Conservation (phyloP, 1,140 invertebrate species). For the Nixonia krombeini region DNA sequence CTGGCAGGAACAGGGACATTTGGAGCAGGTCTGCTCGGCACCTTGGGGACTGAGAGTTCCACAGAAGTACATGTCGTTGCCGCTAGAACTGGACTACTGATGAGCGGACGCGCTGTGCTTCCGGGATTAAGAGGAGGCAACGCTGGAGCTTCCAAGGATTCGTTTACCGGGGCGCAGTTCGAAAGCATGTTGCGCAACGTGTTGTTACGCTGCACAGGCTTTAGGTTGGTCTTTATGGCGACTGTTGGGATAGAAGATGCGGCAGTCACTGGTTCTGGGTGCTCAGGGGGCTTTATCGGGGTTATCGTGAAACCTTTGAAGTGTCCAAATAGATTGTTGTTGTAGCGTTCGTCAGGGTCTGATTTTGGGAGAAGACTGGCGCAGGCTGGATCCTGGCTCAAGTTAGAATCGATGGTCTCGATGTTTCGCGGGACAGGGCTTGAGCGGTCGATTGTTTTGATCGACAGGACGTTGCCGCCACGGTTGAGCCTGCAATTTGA, state of each 20-base stretch:
- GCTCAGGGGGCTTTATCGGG: constrained; percentile 74
- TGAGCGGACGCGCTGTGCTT: constrained; percentile 78
- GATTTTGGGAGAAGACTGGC: constrained; percentile 72
- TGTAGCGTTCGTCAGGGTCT: constrained; percentile 67
- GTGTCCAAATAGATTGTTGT: constrained; percentile 82
- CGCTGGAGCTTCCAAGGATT: constrained; percentile 71
- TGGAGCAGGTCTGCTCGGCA: constrained; percentile 74
- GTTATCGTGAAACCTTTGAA: constrained; percentile 87
- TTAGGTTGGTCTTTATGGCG: constrained; percentile 64
- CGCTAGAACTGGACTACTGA: constrained; percentile 84
- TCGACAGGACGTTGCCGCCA: constrained; percentile 53
- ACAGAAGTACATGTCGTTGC: constrained; percentile 84
- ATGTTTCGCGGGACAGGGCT: constrained; percentile 57
- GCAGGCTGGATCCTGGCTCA: constrained; percentile 66
- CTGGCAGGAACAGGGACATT: constrained; percentile 68
- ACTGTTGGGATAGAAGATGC: constrained; percentile 66
- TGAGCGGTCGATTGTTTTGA: constrained; percentile 66
- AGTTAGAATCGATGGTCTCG: constrained; percentile 65
- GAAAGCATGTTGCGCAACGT: constrained; percentile 35
- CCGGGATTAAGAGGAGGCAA: constrained; percentile 75
- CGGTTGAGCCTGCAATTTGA: constrained; percentile 60
- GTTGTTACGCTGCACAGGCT: constrained; percentile 45
- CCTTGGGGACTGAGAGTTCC: constrained; percentile 76
- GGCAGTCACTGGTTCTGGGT: constrained; percentile 64
- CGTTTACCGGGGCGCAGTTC: constrained; percentile 25